Evolutionary conservation across 2,888 invertebrate species (phyloP).

Genomic region (Cheilosia scutellata): DNA sequence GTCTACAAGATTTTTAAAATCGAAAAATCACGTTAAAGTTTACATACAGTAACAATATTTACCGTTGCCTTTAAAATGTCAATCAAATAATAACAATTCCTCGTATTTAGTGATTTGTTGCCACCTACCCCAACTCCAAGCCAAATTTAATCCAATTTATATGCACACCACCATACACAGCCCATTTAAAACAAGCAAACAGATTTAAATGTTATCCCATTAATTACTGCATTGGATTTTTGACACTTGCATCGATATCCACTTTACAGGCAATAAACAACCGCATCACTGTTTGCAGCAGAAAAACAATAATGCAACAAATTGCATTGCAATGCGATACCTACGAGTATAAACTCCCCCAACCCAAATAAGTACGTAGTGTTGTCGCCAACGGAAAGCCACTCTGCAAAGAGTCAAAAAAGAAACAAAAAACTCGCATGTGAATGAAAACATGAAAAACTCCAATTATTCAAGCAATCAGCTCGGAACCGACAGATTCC

Average conservation of each 20-base stretch:
- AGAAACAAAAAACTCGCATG: slow-evolving; percentile 44
- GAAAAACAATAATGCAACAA: slow-evolving; percentile 73
- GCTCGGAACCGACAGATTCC: slow-evolving; percentile 64
- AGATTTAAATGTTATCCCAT: slow-evolving; percentile 74
- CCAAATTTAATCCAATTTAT: slow-evolving; percentile 14
- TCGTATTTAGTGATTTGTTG: slow-evolving; percentile 16
- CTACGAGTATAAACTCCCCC: slow-evolving; percentile 30
- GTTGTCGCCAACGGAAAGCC: slow-evolving; percentile 44
- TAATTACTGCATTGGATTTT: slow-evolving; percentile 71
- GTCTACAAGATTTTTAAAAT: too few relatives aligned
- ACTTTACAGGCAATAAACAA: slow-evolving; percentile 74
- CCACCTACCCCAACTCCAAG: background rate
- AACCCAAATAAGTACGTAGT: background rate
- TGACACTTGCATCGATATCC: slow-evolving; percentile 75
- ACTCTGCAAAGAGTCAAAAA: slow-evolving; percentile 39
- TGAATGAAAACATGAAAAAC: slow-evolving; percentile 72
- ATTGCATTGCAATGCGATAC: slow-evolving; percentile 69
- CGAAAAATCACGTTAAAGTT: too few relatives aligned
- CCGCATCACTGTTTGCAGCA: slow-evolving; percentile 64
- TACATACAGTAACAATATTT: background rate
- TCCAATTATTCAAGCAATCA: slow-evolving; percentile 75
- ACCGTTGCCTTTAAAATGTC: background rate
- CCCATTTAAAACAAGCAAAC: slow-evolving; percentile 34
- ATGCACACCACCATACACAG: background rate
- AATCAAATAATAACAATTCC: slow-evolving; percentile 26